Base-by-base conservation (phyloP, 2,113 vertebrate genomes). In the Tragelaphus imberbis region DNA sequence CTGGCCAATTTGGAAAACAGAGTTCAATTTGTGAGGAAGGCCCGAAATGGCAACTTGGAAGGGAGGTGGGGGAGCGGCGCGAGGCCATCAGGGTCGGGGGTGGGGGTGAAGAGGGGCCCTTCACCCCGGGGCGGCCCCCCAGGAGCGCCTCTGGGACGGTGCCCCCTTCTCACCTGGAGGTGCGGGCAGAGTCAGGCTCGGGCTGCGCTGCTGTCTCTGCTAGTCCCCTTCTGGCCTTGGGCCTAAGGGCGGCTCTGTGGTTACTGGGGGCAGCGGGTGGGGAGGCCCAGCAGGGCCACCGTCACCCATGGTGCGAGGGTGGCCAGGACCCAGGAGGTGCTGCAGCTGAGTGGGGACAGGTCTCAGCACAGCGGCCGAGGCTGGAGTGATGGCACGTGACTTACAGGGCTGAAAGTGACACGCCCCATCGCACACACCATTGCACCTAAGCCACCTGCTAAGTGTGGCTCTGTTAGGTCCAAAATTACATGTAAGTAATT, bases 181-280 rank as follows among this genome's bases (percentile, higher is more conserved):
- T 47, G 56, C 96, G 90, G 94, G 96, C 95, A 53, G 96, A 5
- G 33, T 98, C 98, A 99, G 98, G 98, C 17, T 19, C 33, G n/a
- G n/a, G 8, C 30, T n/a, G 8, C 0, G 17, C 17, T 11, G 65
- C n/a, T 11, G 99, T 98, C 99, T 99, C 99, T 97, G 99, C 99
- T 99, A 99, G 99, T 99, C 99, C 98, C 98, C 99, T 98, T 98
- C 99, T 99, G 99, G 99, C 99, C 99, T 99, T 98, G 88, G 97
- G 99, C 98, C 99, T 99, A 99, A 99, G 99, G 99, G 21, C 98
- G 98, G 99, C 98, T 95, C 99, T 44, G 71, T 2, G 11, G 11
- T 25, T 36, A 44, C 68, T 40, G n/a, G 68, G 33, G n/a, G 65
- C 0, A 5, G 21, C 36, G 21, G 36, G 21, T 25, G 68, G 10